These are phyloP conservation scores for Leptarthrus brevirostris DNA, from an alignment of 2,888 invertebrate species.

Conservation along the genomic window DNA sequence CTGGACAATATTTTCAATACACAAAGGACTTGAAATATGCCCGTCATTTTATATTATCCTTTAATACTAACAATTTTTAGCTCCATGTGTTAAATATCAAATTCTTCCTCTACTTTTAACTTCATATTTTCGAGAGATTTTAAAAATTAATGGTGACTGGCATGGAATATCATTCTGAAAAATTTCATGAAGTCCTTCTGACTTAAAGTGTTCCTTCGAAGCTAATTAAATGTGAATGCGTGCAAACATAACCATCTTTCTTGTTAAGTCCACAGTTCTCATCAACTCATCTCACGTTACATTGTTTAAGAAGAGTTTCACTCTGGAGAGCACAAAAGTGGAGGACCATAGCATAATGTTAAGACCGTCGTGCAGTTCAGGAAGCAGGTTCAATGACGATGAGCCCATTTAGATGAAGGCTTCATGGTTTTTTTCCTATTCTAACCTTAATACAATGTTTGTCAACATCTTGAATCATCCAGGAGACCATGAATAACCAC, in stretches of 20 bases:
- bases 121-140: no score
- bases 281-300: conserved; percentile 25
- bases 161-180: no score
- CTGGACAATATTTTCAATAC: no score
- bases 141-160: no score
- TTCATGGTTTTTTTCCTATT: conserved; percentile 29
- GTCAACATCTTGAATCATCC: conserved; percentile 43
- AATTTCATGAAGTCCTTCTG: no score
- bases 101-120: no score
- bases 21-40: no score
- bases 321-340: conserved; percentile 18
- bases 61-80: no score
- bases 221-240: conserved; percentile 42
- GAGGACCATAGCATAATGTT: conserved; percentile 11
- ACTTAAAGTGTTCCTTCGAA: conserved; percentile 7
- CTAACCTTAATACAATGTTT: conserved; percentile 42
- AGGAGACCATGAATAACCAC: conserved; percentile 40
- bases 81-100: no score
- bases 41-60: no score
- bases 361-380: conserved; percentile 25
- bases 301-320: conserved; percentile 20
- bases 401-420: conserved; percentile 33
- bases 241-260: conserved; percentile 26
- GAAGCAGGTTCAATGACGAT: conserved; percentile 35
- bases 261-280: conserved; percentile 9